Percentiles rank a stretch among this genome's conserved stretches.
phyloP scores from a whole-genome alignment of 2,888 invertebrate genomes.

The Buathra laborator region DNA sequence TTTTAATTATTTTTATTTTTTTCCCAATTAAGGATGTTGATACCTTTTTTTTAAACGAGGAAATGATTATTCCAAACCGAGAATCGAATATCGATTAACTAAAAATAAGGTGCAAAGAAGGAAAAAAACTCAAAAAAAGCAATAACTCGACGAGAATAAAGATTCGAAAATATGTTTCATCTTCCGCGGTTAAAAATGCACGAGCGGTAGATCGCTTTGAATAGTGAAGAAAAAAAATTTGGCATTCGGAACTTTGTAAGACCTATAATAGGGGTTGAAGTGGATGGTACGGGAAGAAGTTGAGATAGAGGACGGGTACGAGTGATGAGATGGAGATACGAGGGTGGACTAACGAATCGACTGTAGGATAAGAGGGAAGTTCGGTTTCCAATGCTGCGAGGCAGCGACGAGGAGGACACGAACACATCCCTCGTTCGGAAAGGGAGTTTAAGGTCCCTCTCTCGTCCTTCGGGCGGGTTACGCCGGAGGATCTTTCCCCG shows the following conservation, averaged over 20 bases:
- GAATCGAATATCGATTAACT: too few species aligned
- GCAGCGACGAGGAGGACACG: slow-evolving; percentile 3
- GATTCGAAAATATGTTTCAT: too few species aligned
- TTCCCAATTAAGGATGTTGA: too few species aligned
- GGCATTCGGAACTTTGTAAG: neutral
- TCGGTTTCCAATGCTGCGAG: slow-evolving; percentile 52
- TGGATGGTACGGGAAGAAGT: neutral
- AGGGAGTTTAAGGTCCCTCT: slow-evolving; percentile 7
- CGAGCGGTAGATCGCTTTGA: neutral
- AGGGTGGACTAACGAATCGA: slow-evolving; percentile 66
- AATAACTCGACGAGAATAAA: too few species aligned
- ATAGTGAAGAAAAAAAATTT: neutral
- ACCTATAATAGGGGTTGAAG: slow-evolving; percentile 11
- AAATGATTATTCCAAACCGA: too few species aligned
- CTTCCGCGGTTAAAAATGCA: neutral
- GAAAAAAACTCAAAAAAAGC: too few species aligned
- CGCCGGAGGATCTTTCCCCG: slow-evolving; percentile 3
- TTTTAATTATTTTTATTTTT: too few species aligned
- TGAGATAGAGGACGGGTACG: neutral
- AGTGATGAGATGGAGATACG: slow-evolving; percentile 49
- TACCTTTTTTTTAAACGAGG: too few species aligned
- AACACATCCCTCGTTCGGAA: slow-evolving; percentile 11
- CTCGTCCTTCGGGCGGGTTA: neutral
- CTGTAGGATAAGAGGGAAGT: slow-evolving; percentile 13
- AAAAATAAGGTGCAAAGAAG: too few species aligned